phyloP scores from a whole-genome alignment of 2,113 vertebrate genomes.

The Macrotus californicus region DNA sequence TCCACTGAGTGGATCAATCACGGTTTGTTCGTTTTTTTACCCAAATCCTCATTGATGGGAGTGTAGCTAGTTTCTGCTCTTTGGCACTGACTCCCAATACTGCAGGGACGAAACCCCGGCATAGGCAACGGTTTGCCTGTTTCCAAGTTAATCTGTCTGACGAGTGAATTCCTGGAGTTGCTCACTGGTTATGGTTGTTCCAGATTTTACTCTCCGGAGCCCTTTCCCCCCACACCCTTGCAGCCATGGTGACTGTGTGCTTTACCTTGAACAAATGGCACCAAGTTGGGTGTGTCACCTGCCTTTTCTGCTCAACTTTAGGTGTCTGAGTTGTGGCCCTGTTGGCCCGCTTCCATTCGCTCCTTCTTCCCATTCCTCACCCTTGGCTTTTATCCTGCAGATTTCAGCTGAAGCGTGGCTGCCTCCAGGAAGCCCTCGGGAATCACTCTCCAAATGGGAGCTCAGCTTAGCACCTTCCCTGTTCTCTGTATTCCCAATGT shows the following conservation, averaged over 20 bases:
- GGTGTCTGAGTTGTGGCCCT: neutral
- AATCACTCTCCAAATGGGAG: no score
- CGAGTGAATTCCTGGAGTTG: neutral
- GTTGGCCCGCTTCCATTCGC: neutral
- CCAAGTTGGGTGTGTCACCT: rapidly evolving
- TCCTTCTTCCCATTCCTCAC: neutral
- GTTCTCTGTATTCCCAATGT: neutral
- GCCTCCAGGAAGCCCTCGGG: neutral
- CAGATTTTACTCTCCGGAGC: neutral
- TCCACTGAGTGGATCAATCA: neutral
- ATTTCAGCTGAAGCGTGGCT: neutral
- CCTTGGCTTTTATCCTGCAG: neutral
- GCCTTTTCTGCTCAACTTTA: neutral
- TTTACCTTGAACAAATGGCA: neutral
- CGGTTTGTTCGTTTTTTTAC: neutral
- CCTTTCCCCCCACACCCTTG: neutral
- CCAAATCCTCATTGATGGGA: neutral
- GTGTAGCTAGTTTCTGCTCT: neutral
- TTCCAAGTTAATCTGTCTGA: neutral
- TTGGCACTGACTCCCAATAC: no score
- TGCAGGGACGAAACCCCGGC: neutral
- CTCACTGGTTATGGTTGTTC: neutral
- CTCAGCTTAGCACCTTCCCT: neutral
- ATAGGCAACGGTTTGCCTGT: no score
- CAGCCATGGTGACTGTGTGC: neutral